A percentile compares a stretch with the other conserved stretches of the same genome.
phyloP scores from a whole-genome alignment of 1,140 invertebrate species.

The Branchinecta lynchi region DNA sequence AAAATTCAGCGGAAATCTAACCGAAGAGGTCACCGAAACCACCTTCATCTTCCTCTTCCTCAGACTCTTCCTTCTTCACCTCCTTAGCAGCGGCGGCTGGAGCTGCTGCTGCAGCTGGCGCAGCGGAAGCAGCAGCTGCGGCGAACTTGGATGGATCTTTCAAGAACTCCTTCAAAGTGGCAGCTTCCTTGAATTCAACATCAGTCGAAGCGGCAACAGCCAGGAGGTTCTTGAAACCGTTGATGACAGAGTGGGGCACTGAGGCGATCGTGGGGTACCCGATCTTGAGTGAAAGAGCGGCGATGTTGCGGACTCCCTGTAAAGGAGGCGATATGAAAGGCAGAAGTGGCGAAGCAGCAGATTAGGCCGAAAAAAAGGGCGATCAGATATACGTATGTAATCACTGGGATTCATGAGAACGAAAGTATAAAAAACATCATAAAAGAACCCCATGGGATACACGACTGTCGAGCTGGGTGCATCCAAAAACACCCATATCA shows the following conservation, averaged over 20 bases:
- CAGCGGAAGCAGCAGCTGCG: slow-evolving; percentile 42
- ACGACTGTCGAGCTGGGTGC: no score
- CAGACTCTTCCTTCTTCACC: slow-evolving; percentile 59
- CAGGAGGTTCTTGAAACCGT: slow-evolving; percentile 95
- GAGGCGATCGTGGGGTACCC: slow-evolving; percentile 93
- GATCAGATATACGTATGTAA: not conserved
- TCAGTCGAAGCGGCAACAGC: slow-evolving; percentile 91
- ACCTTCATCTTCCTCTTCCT: slow-evolving; percentile 81
- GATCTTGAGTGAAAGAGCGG: slow-evolving; percentile 80
- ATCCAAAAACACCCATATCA: no score
- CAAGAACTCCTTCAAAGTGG: slow-evolving; percentile 76
- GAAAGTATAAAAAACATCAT: slow-evolving; percentile 11
- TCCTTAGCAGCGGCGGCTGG: slow-evolving; percentile 41
- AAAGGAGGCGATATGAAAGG: slow-evolving; percentile 19
- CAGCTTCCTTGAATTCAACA: slow-evolving; percentile 82
- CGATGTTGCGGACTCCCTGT: slow-evolving; percentile 77
- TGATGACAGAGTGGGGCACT: slow-evolving; percentile 88
- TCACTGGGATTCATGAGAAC: not conserved
- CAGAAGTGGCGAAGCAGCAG: no score
- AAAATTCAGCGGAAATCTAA: no score
- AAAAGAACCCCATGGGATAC: not conserved
- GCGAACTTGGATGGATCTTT: slow-evolving; percentile 91
- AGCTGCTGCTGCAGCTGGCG: slow-evolving; percentile 40
- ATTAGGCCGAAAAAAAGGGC: no score
- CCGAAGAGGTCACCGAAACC: slow-evolving; percentile 50